Base-by-base conservation (phyloP, 2,113 vertebrate species). In the Serilophus lunatus region DNA sequence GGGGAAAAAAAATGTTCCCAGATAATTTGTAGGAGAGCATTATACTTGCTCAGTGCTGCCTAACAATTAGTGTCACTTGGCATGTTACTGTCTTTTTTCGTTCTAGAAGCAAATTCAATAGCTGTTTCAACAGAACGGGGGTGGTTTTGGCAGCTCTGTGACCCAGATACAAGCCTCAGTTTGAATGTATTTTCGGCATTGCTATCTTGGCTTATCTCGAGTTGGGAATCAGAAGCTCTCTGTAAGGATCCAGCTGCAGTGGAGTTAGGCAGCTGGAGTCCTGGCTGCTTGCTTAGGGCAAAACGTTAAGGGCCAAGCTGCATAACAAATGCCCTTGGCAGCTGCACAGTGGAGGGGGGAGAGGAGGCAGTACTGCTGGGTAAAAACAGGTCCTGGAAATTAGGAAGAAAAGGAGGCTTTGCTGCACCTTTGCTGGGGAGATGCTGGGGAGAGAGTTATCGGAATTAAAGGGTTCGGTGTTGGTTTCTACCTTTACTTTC, bases 51-150 rank as follows among this genome's bases (percentile, higher is more conserved):
- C n/a, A 80, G 76, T 38, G 75, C 90, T 95, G 95, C 90, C 90
- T 95, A 96, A 97, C 95, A 97, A 97, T 97, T 97, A 97, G 95
- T 92, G 96, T 97, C 94, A 96, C 93, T 96, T 94, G 95, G 95
- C 86, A 77, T 44, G 92, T 92, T 96, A 75, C 92, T 88, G 86
- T 91, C 92, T 93, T 92, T n/a, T 94, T 93, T 86, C 92, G 64
- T 96, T 93, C 93, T 88, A 93, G 93, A 94, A 95, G 95, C 80
- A 92, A 95, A 97, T 96, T 96, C 88, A 97, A 96, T 96, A 92
- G 93, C 92, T 95, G 51, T 92, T 96, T 84, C 93, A 94, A 94
- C 57, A 83, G 90, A 95, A 96, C 4, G 76, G 80, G 94, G 90
- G 90, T 92, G 90, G 87, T 61, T 96, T 96, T 96, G 95, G 96